phyloP scores from a whole-genome alignment of 2,797 vertebrate species.

The Rhabdophis nuchalis region DNA sequence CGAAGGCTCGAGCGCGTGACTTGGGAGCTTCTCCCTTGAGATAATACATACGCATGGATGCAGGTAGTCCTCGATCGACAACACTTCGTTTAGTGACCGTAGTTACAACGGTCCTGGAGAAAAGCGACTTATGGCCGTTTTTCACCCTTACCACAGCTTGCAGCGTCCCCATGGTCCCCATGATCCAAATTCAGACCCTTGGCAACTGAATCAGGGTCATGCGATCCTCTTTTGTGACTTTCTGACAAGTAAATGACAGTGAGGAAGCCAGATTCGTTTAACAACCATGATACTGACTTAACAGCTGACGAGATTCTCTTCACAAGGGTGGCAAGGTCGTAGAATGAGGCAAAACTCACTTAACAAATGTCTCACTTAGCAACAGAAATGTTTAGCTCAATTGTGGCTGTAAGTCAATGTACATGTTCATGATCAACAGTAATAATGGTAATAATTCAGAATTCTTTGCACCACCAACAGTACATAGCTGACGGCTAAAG shows the following conservation, averaged over 20 bases:
- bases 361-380: not conserved
- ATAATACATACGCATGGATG: not conserved
- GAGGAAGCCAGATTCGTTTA: not conserved
- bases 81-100: not conserved
- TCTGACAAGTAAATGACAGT: not conserved
- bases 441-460: not conserved
- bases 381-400: not conserved
- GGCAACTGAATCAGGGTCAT: not conserved
- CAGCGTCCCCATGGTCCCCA: not conserved
- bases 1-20: not conserved
- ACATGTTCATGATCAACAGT: not conserved
- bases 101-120: not conserved
- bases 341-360: not conserved
- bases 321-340: not conserved
- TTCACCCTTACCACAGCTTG: not conserved
- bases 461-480: not conserved
- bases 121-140: not conserved
- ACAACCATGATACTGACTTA: not conserved
- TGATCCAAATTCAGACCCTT: not conserved
- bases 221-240: not conserved
- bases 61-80: not conserved
- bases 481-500: not conserved
- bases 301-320: not conserved
- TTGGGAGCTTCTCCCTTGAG: not conserved
- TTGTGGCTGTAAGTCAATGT: not conserved